Evolutionary conservation across 2,888 invertebrate genomes (phyloP).

Genomic region (Diplolepis rosae): DNA sequence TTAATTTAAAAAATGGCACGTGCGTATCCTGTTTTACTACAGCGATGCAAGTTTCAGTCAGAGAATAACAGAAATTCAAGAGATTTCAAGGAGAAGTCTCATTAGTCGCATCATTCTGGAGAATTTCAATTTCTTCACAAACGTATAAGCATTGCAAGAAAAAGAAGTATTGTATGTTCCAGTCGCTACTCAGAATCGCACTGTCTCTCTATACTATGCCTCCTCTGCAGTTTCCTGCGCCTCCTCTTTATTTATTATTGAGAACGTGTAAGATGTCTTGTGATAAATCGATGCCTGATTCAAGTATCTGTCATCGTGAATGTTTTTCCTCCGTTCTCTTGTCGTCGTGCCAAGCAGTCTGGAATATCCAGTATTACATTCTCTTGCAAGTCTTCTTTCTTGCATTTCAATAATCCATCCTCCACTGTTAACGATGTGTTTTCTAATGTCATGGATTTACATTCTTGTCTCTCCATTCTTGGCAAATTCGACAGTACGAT

Average conservation of each 20-base stretch:
- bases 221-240: background rate
- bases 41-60: background rate
- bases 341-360: constrained; percentile 63
- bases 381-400: constrained; percentile 25
- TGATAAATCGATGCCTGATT: constrained; percentile 47
- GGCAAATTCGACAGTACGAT: constrained; percentile 30
- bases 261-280: constrained; percentile 42
- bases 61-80: constrained; percentile 23
- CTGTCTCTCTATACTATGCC: constrained; percentile 12
- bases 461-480: constrained; percentile 30
- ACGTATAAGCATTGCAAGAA: constrained; percentile 7
- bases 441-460: constrained; percentile 26
- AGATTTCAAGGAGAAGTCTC: constrained; percentile 33
- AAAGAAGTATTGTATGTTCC: constrained; percentile 16
- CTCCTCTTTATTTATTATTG: constrained; percentile 42
- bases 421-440: constrained; percentile 24
- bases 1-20: constrained; percentile 23
- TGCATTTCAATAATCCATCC: constrained; percentile 29
- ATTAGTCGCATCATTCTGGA: constrained; percentile 39
- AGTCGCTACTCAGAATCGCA: constrained; percentile 30
- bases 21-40: constrained; percentile 20
- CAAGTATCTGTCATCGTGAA: constrained; percentile 40
- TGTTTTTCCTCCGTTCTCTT: constrained; percentile 45
- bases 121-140: constrained; percentile 45
- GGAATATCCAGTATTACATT: constrained; percentile 47